Evolutionary conservation across 2,888 invertebrate species (phyloP).

Genomic region (Aspidiotus destructor): DNA sequence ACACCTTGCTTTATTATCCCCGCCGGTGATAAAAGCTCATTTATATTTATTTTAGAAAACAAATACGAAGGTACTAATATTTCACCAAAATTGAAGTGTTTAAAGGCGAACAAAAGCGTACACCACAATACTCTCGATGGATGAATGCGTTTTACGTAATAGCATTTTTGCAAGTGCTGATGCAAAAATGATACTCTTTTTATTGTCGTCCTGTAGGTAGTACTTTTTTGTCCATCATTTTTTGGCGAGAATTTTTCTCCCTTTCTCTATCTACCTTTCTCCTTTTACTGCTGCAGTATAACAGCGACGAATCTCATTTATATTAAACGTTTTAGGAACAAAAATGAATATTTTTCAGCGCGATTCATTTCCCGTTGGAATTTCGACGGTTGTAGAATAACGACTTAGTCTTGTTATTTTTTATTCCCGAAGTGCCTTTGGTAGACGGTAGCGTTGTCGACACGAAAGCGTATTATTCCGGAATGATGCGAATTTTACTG

Average conservation of each 20-base stretch:
- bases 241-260: neutral
- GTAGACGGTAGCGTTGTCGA: neutral
- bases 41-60: neutral
- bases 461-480: neutral
- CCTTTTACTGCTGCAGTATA: neutral
- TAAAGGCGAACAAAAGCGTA: constrained; percentile 3
- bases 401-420: constrained; percentile 1
- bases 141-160: too few species aligned
- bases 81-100: constrained; percentile 3
- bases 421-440: neutral
- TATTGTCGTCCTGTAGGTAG: too few species aligned
- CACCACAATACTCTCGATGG: neutral
- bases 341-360: neutral
- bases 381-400: neutral
- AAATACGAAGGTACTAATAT: constrained; percentile 4
- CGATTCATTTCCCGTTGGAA: constrained; percentile 1
- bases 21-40: neutral
- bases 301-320: neutral
- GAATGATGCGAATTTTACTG: constrained; percentile 2
- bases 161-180: neutral
- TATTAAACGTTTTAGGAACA: constrained; percentile 4
- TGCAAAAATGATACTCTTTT: neutral
- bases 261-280: neutral
- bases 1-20: constrained; percentile 2
- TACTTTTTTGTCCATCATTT: neutral